A percentile compares a stretch with the other conserved stretches of the same genome.
Conservation (phyloP, 2,888 invertebrate species). For the Amphipyra tragopoginis region DNA sequence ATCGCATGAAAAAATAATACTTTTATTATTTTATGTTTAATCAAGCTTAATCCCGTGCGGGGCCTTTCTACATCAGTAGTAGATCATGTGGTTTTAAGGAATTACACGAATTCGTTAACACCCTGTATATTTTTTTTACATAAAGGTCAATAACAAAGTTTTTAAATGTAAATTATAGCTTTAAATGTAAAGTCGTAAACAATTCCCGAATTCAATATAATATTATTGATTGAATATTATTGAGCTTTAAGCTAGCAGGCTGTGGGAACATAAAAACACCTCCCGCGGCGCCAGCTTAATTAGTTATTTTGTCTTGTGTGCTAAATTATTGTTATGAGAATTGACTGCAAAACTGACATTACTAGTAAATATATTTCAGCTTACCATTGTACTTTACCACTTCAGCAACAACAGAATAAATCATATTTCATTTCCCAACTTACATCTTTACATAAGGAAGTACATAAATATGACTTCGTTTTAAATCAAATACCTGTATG, state of each 20-base stretch:
- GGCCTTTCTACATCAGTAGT: too few species aligned
- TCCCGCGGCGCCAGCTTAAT: constrained; percentile 49
- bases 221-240: constrained; percentile 50
- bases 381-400: background rate
- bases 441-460: background rate
- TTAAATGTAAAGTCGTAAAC: constrained; percentile 29
- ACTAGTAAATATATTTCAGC: constrained; percentile 10
- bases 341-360: constrained; percentile 27
- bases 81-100: too few species aligned
- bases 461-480: background rate
- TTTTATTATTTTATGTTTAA: too few species aligned
- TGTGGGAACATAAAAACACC: constrained; percentile 49
- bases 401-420: background rate
- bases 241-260: constrained; percentile 39
- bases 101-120: too few species aligned
- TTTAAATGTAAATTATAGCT: constrained; percentile 28
- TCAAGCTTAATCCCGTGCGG: too few species aligned
- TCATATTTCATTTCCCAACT: too few species aligned
- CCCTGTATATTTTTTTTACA: constrained; percentile 10
- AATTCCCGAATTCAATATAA: constrained; percentile 42
- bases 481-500: background rate
- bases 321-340: constrained; percentile 35
- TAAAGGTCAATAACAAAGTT: constrained; percentile 16
- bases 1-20: too few species aligned
- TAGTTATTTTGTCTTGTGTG: constrained; percentile 39